Conservation (phyloP, 2,888 invertebrate species). For the Andrena chrysosceles region DNA sequence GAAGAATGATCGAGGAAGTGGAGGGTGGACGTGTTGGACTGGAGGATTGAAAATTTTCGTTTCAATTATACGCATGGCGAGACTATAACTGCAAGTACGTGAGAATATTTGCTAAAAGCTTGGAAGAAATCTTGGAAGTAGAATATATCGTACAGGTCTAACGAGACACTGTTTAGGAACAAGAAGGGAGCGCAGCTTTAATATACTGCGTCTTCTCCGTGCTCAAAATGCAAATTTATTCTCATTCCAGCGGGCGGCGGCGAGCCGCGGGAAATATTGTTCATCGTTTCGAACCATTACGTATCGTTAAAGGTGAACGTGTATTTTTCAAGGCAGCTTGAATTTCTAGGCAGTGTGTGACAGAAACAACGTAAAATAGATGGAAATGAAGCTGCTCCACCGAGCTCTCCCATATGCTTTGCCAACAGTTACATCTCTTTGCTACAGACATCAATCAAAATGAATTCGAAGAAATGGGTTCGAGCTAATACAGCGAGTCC, state of each 20-base stretch:
- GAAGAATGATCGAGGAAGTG: neutral
- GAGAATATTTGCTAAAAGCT: neutral
- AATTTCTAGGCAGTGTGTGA: conserved; percentile 36
- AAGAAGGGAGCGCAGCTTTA: conserved; percentile 13
- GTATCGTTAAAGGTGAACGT: conserved; percentile 58
- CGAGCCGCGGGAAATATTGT: conserved; percentile 46
- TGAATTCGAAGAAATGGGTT: too few relatives aligned
- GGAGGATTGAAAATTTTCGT: neutral
- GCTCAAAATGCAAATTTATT: conserved; percentile 48
- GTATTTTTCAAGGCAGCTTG: conserved; percentile 51
- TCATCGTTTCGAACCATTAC: conserved; percentile 56
- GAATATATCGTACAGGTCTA: conserved; percentile 13
- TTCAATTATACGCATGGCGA: neutral
- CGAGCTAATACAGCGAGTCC: neutral
- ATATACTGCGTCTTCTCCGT: conserved; percentile 17
- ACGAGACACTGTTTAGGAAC: neutral
- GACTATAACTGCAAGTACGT: neutral
- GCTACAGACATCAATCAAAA: conserved; percentile 18
- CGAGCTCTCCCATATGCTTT: conserved; percentile 49
- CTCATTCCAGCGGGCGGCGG: conserved; percentile 39
- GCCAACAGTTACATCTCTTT: conserved; percentile 28
- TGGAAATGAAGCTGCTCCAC: conserved; percentile 60
- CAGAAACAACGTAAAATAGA: conserved; percentile 61
- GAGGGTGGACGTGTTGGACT: neutral
- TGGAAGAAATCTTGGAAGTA: neutral